phyloP scores from a whole-genome alignment of 2,888 invertebrate genomes.

The Tachystola acroxantha region DNA sequence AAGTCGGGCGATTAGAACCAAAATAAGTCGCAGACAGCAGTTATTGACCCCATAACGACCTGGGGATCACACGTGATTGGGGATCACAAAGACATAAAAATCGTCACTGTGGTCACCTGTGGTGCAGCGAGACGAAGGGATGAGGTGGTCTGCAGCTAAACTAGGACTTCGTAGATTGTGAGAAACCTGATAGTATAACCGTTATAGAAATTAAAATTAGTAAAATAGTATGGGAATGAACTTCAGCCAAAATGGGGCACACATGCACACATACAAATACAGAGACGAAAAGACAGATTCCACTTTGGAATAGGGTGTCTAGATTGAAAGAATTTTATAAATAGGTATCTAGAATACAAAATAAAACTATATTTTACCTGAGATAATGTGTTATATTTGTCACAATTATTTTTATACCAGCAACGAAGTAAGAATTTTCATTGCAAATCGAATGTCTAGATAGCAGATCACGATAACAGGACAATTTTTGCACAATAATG shows the following conservation, averaged over 20 bases:
- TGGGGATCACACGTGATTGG: constrained; percentile 70
- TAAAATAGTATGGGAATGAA: constrained; percentile 52
- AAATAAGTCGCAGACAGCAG: constrained; percentile 51
- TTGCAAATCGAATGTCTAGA: constrained; percentile 56
- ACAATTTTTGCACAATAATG: constrained; percentile 29
- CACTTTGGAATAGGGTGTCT: constrained; percentile 12
- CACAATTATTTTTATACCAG: constrained; percentile 77
- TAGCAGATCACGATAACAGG: constrained; percentile 24
- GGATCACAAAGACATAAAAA: constrained; percentile 45
- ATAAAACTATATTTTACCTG: constrained; percentile 64
- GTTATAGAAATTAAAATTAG: constrained; percentile 18
- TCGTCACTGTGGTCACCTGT: neutral
- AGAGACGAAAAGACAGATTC: constrained; percentile 24
- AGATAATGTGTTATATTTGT: constrained; percentile 62
- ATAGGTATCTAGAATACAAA: constrained; percentile 17
- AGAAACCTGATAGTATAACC: neutral
- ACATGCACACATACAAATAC: constrained; percentile 28
- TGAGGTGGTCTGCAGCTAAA: neutral
- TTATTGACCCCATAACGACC: constrained; percentile 73
- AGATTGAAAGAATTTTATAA: constrained; percentile 13
- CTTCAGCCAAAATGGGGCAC: constrained; percentile 64
- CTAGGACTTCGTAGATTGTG: neutral
- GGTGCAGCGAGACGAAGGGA: neutral
- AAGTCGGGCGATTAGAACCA: constrained; percentile 14
- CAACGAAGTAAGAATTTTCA: constrained; percentile 72